These are phyloP conservation scores for Anguilla anguilla DNA, from an alignment of 2,797 vertebrate genomes.

Conservation along the genomic window DNA sequence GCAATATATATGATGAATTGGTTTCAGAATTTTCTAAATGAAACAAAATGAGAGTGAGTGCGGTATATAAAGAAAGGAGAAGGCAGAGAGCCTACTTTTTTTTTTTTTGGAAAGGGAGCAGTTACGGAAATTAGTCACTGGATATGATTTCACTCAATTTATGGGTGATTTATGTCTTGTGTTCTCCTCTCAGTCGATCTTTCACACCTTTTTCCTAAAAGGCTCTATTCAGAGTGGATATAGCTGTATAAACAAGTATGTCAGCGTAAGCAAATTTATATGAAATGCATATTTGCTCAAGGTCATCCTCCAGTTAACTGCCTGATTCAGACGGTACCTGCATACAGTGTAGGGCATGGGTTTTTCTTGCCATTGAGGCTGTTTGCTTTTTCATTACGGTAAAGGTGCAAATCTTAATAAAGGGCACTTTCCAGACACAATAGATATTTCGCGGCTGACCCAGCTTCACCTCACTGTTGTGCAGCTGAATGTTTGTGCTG, in stretches of 20 bases:
- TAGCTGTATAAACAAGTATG: background rate
- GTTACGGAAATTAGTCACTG: background rate
- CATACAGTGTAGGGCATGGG: background rate
- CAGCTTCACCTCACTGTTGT: background rate
- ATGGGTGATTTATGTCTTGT: background rate
- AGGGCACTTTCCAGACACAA: background rate
- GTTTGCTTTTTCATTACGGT: background rate
- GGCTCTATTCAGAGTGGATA: background rate
- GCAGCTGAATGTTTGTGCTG: background rate
- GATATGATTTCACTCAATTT: background rate
- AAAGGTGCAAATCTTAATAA: background rate
- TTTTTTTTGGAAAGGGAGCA: background rate
- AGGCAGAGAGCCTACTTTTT: background rate
- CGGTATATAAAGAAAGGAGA: background rate
- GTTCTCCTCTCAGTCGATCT: background rate
- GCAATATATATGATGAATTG: background rate
- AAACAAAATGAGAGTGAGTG: background rate
- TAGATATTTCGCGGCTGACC: constrained; percentile 1
- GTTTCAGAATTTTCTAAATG: background rate
- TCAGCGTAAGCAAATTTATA: background rate
- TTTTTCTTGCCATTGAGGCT: background rate
- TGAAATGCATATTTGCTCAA: background rate
- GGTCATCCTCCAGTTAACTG: background rate
- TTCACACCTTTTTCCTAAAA: background rate
- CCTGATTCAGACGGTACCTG: background rate